These are phyloP conservation scores for Stenodera caucasica DNA, from an alignment of 2,888 invertebrate species.

Conservation along the genomic window DNA sequence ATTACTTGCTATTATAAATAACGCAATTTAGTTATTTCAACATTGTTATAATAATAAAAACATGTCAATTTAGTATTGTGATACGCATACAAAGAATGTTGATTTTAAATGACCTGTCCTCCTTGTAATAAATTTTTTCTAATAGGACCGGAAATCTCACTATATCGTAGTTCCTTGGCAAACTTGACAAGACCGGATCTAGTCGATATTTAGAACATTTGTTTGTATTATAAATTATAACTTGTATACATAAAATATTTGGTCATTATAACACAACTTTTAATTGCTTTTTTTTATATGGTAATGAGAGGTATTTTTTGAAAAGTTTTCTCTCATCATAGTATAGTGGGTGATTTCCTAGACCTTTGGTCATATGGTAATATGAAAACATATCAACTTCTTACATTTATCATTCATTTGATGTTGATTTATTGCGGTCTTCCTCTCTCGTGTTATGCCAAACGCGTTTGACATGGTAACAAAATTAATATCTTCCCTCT, in stretches of 20 bases:
- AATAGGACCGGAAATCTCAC: conserved; percentile 6
- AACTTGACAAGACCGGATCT: not conserved
- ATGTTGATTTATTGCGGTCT: conserved; percentile 31
- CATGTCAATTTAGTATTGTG: conserved; percentile 3
- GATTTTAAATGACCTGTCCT: conserved; percentile 3
- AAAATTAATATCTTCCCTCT: conserved; percentile 24
- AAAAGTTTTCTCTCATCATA: conserved; percentile 3
- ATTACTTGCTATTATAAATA: not conserved
- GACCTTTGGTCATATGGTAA: conserved; percentile 18
- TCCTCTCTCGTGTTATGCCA: conserved; percentile 31
- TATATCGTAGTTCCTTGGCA: not conserved
- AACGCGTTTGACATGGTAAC: conserved; percentile 26
- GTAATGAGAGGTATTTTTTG: conserved; percentile 7
- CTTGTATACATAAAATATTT: too few species aligned
- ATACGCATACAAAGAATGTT: conserved; percentile 2
- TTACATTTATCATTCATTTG: conserved; percentile 30
- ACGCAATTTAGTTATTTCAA: conserved; percentile 2
- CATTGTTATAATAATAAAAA: conserved; percentile 7
- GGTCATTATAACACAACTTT: not conserved
- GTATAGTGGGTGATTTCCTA: conserved; percentile 14
- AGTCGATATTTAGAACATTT: conserved; percentile 4
- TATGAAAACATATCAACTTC: conserved; percentile 24
- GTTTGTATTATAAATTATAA: too few species aligned
- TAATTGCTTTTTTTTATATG: conserved; percentile 16
- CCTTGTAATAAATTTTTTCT: conserved; percentile 7